These are phyloP conservation scores for Nipponia nippon DNA, from an alignment of 2,113 vertebrate species.

Conservation along the genomic window DNA sequence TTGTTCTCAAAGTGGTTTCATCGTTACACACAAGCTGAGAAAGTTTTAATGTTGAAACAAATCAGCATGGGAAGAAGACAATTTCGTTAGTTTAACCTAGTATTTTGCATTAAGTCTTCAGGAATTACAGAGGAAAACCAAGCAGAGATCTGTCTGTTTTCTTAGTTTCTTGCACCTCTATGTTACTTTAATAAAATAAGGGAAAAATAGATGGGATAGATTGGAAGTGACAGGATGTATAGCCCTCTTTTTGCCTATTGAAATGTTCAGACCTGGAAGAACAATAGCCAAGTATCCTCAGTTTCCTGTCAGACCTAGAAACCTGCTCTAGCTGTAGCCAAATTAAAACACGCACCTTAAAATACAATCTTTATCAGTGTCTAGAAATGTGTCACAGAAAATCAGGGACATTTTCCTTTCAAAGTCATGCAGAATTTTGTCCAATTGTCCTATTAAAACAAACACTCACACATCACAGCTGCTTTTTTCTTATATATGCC, in stretches of 20 bases:
- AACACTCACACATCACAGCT: rapidly evolving
- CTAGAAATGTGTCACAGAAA: neutral
- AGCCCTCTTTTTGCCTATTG: neutral
- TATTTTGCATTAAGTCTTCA: neutral
- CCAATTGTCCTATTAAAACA: neutral
- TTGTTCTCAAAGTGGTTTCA: neutral
- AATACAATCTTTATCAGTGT: neutral
- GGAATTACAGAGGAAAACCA: neutral
- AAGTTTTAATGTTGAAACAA: neutral
- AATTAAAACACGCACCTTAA: neutral
- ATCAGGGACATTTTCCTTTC: neutral
- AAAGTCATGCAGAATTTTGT: neutral
- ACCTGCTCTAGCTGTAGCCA: neutral
- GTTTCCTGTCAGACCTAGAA: neutral
- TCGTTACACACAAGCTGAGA: neutral
- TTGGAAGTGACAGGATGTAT: neutral
- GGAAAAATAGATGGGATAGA: neutral
- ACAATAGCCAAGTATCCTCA: neutral
- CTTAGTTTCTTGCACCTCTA: neutral
- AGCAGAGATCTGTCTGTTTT: neutral
- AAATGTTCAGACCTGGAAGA: neutral
- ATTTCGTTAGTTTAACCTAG: neutral
- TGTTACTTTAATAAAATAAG: neutral
- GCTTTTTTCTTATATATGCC: neutral
- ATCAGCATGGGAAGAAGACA: neutral